Conservation (phyloP, 1,140 invertebrate genomes). For the Lepeophtheirus salmonis region DNA sequence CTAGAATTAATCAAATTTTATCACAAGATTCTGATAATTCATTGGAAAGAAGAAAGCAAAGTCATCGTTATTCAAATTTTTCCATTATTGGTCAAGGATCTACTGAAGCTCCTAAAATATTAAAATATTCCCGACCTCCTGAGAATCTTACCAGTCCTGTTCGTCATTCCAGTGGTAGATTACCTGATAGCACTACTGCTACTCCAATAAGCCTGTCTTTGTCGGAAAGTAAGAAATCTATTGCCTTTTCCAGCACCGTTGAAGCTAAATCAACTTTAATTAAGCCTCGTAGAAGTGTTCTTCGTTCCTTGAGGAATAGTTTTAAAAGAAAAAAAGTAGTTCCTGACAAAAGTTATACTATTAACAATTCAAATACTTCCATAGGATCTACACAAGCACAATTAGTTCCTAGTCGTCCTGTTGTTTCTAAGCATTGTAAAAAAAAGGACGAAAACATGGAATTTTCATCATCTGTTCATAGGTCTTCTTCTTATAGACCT, state of each 20-base stretch:
- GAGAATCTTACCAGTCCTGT: conserved; percentile 14
- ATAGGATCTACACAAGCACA: too few relatives aligned
- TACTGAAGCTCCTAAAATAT: background rate
- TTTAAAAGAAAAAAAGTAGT: background rate
- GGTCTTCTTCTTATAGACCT: too few relatives aligned
- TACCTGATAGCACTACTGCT: background rate
- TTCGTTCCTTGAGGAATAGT: background rate
- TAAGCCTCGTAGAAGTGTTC: background rate
- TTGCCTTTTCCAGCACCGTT: background rate
- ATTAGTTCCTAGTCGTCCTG: too few relatives aligned
- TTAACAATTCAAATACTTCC: too few relatives aligned
- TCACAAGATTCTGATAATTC: background rate
- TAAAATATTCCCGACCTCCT: conserved; percentile 7
- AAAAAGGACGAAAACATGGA: too few relatives aligned
- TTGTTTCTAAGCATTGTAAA: too few relatives aligned
- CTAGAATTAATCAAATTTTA: background rate
- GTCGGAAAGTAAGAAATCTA: too few relatives aligned
- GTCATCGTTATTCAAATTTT: background rate
- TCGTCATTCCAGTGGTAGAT: background rate
- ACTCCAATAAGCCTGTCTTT: too few relatives aligned
- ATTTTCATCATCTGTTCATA: too few relatives aligned
- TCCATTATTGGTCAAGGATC: background rate
- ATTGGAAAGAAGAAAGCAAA: background rate
- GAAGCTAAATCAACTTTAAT: background rate
- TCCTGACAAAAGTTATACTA: background rate